phyloP scores from a whole-genome alignment of 2,113 vertebrate genomes.

The Toxotes chatareus region DNA sequence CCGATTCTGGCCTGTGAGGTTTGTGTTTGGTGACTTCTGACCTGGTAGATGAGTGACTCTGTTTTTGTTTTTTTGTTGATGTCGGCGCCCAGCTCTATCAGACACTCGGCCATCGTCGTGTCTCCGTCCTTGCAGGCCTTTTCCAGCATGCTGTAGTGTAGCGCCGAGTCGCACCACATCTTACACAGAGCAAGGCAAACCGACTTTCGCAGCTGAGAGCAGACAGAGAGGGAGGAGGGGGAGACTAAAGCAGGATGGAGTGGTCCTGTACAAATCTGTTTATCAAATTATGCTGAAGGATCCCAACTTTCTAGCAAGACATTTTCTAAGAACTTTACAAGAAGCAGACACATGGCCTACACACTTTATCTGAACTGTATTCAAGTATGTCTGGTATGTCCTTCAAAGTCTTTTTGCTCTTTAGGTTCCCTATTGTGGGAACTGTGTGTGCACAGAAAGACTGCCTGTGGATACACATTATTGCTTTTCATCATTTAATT shows the following conservation, averaged over 20 bases:
- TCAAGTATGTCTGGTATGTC: constrained; percentile 1
- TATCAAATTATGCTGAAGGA: neutral
- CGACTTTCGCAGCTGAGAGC: constrained; percentile 86
- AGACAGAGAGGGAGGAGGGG: neutral
- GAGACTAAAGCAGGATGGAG: neutral
- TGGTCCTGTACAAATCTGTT: neutral
- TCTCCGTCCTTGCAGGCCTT: constrained; percentile 90
- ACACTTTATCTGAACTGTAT: neutral
- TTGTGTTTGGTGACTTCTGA: constrained; percentile 62
- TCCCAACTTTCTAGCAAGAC: neutral
- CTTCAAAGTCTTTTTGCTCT: neutral
- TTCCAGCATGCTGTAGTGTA: constrained; percentile 90
- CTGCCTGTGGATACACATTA: neutral
- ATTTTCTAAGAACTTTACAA: constrained; percentile 1
- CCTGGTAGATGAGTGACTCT: constrained; percentile 93
- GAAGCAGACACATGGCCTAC: neutral
- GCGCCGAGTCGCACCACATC: constrained; percentile 86
- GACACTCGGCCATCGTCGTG: constrained; percentile 89
- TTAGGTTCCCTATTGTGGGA: neutral
- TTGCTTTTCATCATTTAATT: too few relatives aligned
- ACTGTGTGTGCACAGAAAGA: neutral
- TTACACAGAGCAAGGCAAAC: constrained; percentile 92
- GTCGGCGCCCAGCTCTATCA: constrained; percentile 92
- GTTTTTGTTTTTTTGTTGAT: constrained; percentile 88
- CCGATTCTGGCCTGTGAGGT: too few relatives aligned